Percentiles rank a stretch among this genome's conserved stretches.
phyloP scores from a whole-genome alignment of 2,113 vertebrate species.

The Sinocyclocheilus grahami region DNA sequence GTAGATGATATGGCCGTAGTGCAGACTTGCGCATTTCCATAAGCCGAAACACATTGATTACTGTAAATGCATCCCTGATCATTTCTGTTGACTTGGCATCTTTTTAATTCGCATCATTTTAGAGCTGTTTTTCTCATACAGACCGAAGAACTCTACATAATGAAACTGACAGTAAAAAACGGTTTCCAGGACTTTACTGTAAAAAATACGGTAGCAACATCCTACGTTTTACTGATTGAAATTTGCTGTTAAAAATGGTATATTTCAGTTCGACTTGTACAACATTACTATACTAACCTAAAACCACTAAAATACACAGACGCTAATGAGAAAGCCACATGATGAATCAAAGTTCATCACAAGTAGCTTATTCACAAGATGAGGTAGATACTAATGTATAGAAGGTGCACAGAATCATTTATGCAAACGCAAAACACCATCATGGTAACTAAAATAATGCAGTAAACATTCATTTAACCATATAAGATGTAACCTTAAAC shows the following conservation, averaged over 20 bases:
- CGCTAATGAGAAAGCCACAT: too few relatives aligned
- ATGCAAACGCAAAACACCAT: too few relatives aligned
- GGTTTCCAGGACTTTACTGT: not conserved
- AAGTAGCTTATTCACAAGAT: not conserved
- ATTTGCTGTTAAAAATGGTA: too few relatives aligned
- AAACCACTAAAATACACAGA: not conserved
- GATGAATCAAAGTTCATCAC: not conserved
- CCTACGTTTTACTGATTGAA: not conserved
- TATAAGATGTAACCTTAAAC: not conserved
- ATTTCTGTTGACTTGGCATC: not conserved
- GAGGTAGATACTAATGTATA: not conserved
- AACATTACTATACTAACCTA: not conserved
- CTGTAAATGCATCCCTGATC: not conserved
- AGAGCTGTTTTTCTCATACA: not conserved
- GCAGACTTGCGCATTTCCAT: slow-evolving; percentile 27
- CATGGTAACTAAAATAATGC: too few relatives aligned
- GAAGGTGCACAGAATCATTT: too few relatives aligned
- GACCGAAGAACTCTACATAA: not conserved
- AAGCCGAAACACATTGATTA: not conserved
- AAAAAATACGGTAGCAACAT: not conserved
- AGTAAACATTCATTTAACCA: not conserved
- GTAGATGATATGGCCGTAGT: slow-evolving; percentile 26
- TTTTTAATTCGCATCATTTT: not conserved
- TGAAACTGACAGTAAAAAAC: not conserved
- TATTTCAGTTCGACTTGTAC: too few relatives aligned